Evolutionary conservation across 2,888 invertebrate genomes (phyloP).

Genomic region (Nomada goodeniana): DNA sequence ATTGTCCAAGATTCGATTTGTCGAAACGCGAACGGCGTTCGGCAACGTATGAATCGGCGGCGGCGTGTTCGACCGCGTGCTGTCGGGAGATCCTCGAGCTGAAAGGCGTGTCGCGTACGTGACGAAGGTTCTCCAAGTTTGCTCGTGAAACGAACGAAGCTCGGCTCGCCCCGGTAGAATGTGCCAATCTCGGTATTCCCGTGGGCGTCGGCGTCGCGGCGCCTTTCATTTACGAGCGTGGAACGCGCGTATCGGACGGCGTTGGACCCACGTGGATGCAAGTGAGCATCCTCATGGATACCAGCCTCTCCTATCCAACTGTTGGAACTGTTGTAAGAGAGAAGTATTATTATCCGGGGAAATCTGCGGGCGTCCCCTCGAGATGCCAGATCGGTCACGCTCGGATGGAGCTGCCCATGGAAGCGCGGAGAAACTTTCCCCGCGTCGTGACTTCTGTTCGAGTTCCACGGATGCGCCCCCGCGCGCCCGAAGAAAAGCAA

Average conservation of each 20-base stretch:
- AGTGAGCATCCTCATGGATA: conserved; percentile 60
- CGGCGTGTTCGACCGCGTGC: not conserved
- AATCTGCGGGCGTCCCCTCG: conserved; percentile 85
- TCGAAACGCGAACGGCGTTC: not conserved
- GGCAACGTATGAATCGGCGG: conserved; percentile 8
- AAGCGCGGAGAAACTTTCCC: conserved; percentile 78
- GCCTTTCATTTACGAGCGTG: conserved; percentile 75
- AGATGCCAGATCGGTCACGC: conserved; percentile 87
- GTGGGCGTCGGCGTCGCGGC: conserved; percentile 63
- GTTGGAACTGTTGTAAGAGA: conserved; percentile 80
- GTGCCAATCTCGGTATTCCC: conserved; percentile 71
- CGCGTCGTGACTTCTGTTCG: conserved; percentile 65
- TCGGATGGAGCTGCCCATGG: conserved; percentile 77
- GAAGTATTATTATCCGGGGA: conserved; percentile 87
- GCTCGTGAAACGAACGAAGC: conserved; percentile 38
- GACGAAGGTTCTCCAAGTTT: conserved; percentile 61
- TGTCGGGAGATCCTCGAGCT: conserved; percentile 34
- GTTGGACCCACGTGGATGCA: conserved; percentile 57
- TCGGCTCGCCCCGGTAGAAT: conserved; percentile 52
- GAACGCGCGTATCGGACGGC: conserved; percentile 51
- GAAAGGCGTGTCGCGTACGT: conserved; percentile 66
- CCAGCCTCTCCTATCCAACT: conserved; percentile 43
- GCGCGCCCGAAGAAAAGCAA: conserved; percentile 47
- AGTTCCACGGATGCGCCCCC: conserved; percentile 54
- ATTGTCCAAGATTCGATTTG: conserved; percentile 36